Evolutionary conservation across 2,888 invertebrate species (phyloP), one percentile per base, ranked within the genome.

Genomic region (Pasiphila rectangulata): DNA sequence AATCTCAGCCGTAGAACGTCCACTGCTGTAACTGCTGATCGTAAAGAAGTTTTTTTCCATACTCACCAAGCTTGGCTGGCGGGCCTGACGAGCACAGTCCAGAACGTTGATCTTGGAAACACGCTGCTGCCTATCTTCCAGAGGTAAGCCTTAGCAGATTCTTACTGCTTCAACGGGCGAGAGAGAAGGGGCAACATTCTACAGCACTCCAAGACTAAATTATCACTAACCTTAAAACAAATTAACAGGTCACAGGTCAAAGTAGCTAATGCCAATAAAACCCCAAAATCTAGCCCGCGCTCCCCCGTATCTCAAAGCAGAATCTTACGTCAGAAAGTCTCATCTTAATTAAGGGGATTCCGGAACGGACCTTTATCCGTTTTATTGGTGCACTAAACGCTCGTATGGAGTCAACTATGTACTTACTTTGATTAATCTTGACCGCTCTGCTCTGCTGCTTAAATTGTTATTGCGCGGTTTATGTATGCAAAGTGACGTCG

Each of bases 321-420:
- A 6, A 20, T 20, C 20, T 20, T 20, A n/a, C 30, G n/a, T 30
- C 30, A 12, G 16, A 30, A 30, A 30, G 30, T 30, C 30, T 30
- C 30, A 30, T 34, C 17, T 34, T 34, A 23, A 49, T 49, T 49
- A 44, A 36, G 40, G 16, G 12, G 25, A 44, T 49, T 36, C 46
- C 36, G 35, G 29, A 46, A 41, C 44, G 44, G 27, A 30, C 46
- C 49, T 34, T 36, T 51, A 51, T 55, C 57, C 42, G 46, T 55
- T 55, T 57, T 55, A 57, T 55, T 53, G 46, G 55, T 20, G 48
- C 55, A 57, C 57, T 57, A 57, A 57, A 57, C 53, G 50, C 20
- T 34, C 29, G 36, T 36, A 23, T 25, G 40, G 35, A 50, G 49
- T 50, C 45, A 45, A 50, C 49, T 45, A 36, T 44, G 40, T 40